Evolutionary conservation across 2,113 vertebrate genomes (phyloP).

Genomic region (Chloropsis cyanopogon): DNA sequence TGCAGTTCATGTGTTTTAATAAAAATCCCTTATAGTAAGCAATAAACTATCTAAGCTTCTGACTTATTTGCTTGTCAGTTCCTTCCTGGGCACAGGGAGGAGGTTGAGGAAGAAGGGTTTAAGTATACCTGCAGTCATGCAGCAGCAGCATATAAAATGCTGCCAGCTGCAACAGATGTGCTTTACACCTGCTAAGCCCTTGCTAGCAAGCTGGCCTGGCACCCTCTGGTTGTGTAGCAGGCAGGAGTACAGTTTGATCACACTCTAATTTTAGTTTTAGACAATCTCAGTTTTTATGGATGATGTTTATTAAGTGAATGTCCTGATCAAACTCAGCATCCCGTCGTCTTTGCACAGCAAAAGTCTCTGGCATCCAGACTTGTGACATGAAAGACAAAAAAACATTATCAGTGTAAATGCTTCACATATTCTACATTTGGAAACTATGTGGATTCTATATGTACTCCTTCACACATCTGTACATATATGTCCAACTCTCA

Average conservation of each 20-base stretch:
- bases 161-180: constrained; percentile 30
- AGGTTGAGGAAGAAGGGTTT: neutral
- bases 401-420: neutral
- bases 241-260: neutral
- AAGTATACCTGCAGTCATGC: neutral
- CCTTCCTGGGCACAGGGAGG: neutral
- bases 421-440: neutral
- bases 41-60: neutral
- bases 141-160: neutral
- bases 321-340: neutral
- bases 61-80: neutral
- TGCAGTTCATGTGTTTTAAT: neutral
- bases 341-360: neutral
- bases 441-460: neutral
- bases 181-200: neutral
- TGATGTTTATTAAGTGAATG: neutral
- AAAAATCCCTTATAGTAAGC: neutral
- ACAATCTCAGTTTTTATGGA: neutral
- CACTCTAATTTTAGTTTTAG: neutral
- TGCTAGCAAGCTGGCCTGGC: neutral
- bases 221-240: neutral
- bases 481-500: neutral
- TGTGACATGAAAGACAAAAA: neutral
- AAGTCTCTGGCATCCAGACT: neutral
- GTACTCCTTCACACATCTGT: neutral